phyloP scores from a whole-genome alignment of 1,140 invertebrate species.

The Eueides isabella region DNA sequence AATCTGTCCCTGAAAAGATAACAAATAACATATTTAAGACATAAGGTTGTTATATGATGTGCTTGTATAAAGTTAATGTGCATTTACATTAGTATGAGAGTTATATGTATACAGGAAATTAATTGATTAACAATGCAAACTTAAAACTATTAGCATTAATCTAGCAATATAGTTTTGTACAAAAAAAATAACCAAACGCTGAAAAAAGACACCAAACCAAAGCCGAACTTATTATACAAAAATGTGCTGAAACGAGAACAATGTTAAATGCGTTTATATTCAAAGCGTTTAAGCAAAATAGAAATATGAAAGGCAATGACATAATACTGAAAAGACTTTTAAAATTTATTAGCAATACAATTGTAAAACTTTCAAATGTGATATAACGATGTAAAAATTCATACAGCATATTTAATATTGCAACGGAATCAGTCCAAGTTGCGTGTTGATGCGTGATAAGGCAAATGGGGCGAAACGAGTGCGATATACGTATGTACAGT shows the following conservation, averaged over 20 bases:
- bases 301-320: neutral
- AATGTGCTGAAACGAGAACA: constrained; percentile 3
- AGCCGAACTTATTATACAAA: neutral
- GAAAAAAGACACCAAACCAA: constrained; percentile 2
- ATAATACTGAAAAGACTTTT: neutral
- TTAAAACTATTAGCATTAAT: neutral
- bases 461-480: constrained; percentile 64
- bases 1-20: constrained; percentile 59
- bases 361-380: neutral
- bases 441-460: constrained; percentile 56
- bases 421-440: constrained; percentile 17
- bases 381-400: neutral
- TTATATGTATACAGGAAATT: neutral
- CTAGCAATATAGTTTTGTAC: too few species aligned
- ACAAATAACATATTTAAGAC: neutral
- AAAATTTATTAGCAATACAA: too few species aligned
- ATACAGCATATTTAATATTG: neutral
- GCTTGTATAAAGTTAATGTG: neutral
- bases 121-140: neutral
- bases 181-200: neutral
- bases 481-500: constrained; percentile 39
- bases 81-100: neutral
- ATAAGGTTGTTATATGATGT: neutral
- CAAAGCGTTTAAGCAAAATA: neutral
- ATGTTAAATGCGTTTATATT: neutral